These are phyloP conservation scores for Mustelus asterias DNA, from an alignment of 2,113 vertebrate genomes.

Conservation along the genomic window DNA sequence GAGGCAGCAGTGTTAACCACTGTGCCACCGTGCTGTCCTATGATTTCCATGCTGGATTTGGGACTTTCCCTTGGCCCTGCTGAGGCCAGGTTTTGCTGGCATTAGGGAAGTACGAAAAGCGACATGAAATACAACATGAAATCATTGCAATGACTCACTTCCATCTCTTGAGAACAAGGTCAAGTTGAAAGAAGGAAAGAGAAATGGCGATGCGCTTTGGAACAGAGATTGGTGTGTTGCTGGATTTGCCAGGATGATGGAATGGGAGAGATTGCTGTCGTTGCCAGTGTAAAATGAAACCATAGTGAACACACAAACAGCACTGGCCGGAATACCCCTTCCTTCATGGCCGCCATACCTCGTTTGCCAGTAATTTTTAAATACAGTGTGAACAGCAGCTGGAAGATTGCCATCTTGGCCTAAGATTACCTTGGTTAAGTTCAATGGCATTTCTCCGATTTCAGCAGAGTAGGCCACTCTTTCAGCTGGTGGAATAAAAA, in stretches of 20 bases:
- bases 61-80: background rate
- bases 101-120: background rate
- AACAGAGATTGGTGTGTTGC: background rate
- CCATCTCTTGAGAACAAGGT: background rate
- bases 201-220: background rate
- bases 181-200: background rate
- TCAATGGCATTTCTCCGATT: too few species aligned
- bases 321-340: too few species aligned
- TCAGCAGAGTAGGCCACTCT: too few species aligned
- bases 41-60: background rate
- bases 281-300: background rate
- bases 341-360: too few species aligned
- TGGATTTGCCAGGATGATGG: background rate
- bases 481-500: too few species aligned
- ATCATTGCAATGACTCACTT: background rate
- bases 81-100: background rate
- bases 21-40: too few species aligned
- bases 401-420: too few species aligned
- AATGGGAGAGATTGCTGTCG: background rate
- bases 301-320: too few species aligned
- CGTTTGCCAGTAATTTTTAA: too few species aligned
- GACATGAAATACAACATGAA: background rate
- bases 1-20: too few species aligned
- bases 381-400: too few species aligned
- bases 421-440: too few species aligned